Percentiles rank a stretch among this genome's conserved stretches.
These are phyloP conservation scores for Mystacides longicornis DNA, from an alignment of 2,888 invertebrate species.

Conservation along the genomic window DNA sequence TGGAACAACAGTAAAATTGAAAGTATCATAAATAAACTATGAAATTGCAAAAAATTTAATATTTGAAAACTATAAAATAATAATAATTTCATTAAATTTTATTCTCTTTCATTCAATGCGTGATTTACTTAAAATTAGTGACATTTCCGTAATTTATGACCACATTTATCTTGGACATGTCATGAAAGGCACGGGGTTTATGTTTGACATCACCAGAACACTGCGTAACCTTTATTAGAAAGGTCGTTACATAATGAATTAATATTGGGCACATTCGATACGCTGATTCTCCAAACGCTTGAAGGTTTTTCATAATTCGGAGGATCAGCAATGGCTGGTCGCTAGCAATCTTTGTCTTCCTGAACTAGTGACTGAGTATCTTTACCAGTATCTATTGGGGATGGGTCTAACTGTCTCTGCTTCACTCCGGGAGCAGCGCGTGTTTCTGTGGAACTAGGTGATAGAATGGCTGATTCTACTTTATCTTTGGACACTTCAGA, in stretches of 20 bases:
- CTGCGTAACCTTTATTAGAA: conserved; percentile 22
- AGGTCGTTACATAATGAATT: conserved; percentile 20
- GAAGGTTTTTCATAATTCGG: conserved; percentile 4
- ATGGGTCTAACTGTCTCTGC: conserved; percentile 76
- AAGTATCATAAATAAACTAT: too few relatives aligned
- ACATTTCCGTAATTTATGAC: background rate
- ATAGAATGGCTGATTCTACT: conserved; percentile 65
- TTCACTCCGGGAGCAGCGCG: conserved; percentile 61
- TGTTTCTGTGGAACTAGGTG: conserved; percentile 74
- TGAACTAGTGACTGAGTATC: conserved; percentile 87
- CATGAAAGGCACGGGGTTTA: conserved; percentile 17
- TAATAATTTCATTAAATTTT: too few relatives aligned
- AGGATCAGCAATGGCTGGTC: conserved; percentile 16
- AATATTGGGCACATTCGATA: conserved; percentile 23
- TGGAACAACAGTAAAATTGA: too few relatives aligned
- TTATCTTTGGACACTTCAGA: conserved; percentile 63
- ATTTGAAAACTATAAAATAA: too few relatives aligned
- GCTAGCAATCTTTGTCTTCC: conserved; percentile 65
- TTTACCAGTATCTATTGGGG: conserved; percentile 76
- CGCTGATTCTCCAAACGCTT: conserved; percentile 23
- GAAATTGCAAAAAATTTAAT: too few relatives aligned
- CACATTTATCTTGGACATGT: conserved; percentile 5
- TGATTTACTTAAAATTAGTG: background rate
- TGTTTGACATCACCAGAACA: conserved; percentile 23
- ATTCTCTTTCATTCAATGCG: too few relatives aligned